These are phyloP conservation scores for Chaetodon trifasciatus DNA, from an alignment of 2,797 vertebrate genomes.

Conservation along the genomic window DNA sequence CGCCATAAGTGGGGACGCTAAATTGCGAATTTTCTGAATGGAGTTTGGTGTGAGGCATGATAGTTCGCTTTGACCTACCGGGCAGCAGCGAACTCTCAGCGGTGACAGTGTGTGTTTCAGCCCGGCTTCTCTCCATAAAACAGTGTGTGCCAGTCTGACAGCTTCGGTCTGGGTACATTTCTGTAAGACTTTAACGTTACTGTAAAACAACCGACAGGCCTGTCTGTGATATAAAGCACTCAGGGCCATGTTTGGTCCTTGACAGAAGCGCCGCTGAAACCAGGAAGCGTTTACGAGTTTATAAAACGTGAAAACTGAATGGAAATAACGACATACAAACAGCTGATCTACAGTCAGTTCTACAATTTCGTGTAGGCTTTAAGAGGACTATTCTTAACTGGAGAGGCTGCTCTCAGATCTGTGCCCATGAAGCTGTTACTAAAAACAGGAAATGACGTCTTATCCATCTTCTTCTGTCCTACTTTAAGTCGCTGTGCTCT, in stretches of 20 bases:
- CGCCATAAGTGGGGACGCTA: not conserved
- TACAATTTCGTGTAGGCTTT: accelerated
- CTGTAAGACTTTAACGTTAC: constrained; percentile 11
- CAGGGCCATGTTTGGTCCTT: constrained; percentile 57
- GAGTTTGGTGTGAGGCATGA: not conserved
- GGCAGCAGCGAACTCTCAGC: constrained; percentile 36
- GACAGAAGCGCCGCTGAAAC: constrained; percentile 12
- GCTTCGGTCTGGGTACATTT: constrained; percentile 11
- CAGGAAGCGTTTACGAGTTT: constrained; percentile 49
- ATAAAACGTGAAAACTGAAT: constrained; percentile 22
- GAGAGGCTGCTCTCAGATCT: constrained; percentile 45
- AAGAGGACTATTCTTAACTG: accelerated
- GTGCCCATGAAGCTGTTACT: accelerated
- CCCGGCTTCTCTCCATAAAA: constrained; percentile 14
- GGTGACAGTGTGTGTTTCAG: constrained; percentile 19
- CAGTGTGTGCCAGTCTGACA: constrained; percentile 31
- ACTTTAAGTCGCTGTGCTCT: accelerated
- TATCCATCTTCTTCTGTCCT: constrained; percentile 26
- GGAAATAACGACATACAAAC: not conserved
- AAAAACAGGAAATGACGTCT: constrained; percentile 33
- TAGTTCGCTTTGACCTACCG: constrained; percentile 75
- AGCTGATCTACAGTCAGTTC: constrained; percentile 47
- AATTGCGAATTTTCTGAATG: not conserved
- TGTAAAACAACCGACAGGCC: constrained; percentile 45
- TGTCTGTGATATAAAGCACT: constrained; percentile 39